These are phyloP conservation scores for Glyptemys insculpta DNA, from an alignment of 2,797 vertebrate genomes.

Conservation along the genomic window DNA sequence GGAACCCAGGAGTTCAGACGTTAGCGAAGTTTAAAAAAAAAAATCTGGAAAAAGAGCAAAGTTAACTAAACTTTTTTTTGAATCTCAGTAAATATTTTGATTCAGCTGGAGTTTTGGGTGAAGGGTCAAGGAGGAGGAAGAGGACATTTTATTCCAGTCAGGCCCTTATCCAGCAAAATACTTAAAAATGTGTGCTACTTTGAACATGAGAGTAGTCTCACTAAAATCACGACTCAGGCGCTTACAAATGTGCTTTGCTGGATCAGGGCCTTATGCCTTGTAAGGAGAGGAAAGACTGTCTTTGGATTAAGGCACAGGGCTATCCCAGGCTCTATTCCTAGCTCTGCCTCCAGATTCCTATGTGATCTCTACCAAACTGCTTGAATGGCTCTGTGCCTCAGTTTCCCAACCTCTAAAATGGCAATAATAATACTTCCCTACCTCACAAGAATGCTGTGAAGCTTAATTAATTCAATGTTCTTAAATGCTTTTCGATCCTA, in stretches of 20 bases:
- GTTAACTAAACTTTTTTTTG: neutral
- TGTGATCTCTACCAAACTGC: neutral
- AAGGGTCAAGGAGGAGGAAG: neutral
- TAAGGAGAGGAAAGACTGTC: neutral
- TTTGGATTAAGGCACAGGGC: neutral
- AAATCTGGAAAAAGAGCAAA: neutral
- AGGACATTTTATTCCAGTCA: neutral
- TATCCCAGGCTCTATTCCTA: neutral
- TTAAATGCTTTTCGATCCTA: slow-evolving; percentile 23
- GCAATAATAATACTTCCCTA: neutral
- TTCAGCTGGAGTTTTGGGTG: neutral
- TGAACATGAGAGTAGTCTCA: neutral
- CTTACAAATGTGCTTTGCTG: neutral
- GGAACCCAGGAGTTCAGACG: neutral
- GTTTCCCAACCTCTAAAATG: slow-evolving; percentile 16
- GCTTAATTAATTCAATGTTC: neutral
- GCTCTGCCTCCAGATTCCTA: neutral
- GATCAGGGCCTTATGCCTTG: neutral
- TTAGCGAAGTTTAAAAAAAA: neutral
- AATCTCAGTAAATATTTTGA: neutral
- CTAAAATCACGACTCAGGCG: neutral
- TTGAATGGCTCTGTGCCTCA: neutral
- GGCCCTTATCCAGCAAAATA: neutral
- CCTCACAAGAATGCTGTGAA: neutral
- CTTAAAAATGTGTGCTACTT: neutral